Percentiles rank a stretch among this genome's conserved stretches.
These are phyloP conservation scores for Hyposoter didymator DNA, from an alignment of 2,888 invertebrate species.

Conservation along the genomic window DNA sequence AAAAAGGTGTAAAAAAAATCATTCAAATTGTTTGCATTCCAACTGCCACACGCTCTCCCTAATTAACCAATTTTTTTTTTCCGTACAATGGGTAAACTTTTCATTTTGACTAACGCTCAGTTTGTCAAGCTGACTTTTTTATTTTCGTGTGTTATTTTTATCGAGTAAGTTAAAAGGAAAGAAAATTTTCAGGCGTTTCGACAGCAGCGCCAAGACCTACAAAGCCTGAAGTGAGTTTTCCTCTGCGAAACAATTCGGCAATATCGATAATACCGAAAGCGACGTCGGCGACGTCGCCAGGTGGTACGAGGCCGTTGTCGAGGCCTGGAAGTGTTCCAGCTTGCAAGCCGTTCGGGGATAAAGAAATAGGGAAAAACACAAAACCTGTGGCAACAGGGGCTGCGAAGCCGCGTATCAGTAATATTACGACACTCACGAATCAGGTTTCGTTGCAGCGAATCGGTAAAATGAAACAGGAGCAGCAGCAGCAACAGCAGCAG, in stretches of 20 bases:
- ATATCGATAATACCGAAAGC: conserved; percentile 84
- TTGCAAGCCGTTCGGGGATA: conserved; percentile 81
- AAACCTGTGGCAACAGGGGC: conserved; percentile 81
- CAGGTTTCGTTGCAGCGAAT: conserved; percentile 81
- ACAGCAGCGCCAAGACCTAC: conserved; percentile 74
- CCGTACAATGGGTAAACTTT: too few relatives aligned
- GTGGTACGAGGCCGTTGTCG: conserved; percentile 72
- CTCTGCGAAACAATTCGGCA: conserved; percentile 83
- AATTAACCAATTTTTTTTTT: too few relatives aligned
- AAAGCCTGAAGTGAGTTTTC: conserved; percentile 81
- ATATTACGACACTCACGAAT: conserved; percentile 77
- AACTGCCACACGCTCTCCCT: too few relatives aligned
- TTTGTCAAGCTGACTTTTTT: too few relatives aligned
- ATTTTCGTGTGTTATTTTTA: too few relatives aligned
- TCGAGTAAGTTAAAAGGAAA: conserved; percentile 39
- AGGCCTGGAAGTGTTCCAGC: conserved; percentile 76
- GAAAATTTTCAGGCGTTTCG: conserved; percentile 70
- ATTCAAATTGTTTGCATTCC: too few relatives aligned
- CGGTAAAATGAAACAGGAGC: conserved; percentile 79
- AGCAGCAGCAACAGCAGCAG: conserved; percentile 36
- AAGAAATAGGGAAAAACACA: conserved; percentile 77
- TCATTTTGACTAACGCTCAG: too few relatives aligned
- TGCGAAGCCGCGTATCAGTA: conserved; percentile 81
- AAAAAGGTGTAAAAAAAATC: too few relatives aligned
- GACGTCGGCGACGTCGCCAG: conserved; percentile 73